Base-by-base conservation (phyloP, 92 coral and sea anemone genomes). In the Palythoa heliodiscus region DNA sequence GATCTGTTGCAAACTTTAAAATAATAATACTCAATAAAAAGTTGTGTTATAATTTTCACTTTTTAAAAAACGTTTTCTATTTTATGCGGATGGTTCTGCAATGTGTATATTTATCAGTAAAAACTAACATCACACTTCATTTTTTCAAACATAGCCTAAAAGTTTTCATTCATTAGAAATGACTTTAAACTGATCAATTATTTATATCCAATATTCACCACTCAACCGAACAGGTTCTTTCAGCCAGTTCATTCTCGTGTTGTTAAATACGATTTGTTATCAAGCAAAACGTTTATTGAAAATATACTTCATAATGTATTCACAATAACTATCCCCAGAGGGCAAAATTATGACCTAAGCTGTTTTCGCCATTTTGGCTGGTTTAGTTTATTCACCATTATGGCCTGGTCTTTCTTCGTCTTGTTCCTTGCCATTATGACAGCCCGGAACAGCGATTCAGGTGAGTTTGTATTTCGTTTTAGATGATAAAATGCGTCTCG, bases 121-220 rank as follows among this genome's bases (percentile, higher is more conserved):
- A 47, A 40, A 22, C 35, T 20, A 10, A 11, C 54, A 52, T 16
- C 35, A 11, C 67, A 75, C 24, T 35, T 10, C 64, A 55, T 53
- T 78, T 16, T 67, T 9, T 67, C 20, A 25, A 23, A 3, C 39
- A 29, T 55, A 35, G 25, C 82, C 82, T 72, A 9, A 43, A 72
- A 54, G 53, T 24, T 60, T 50, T 78, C 61, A 78, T 78, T 38
- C 55, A 78, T 78, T 61, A 78, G 83, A 78, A 78, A 78, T 78
- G 70, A 60, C 71, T 78, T 67, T 78, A n/a, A 78, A 78, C 20
- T 78, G 83, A 54, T 78, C 60, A 17, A 78, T 78, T 60, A 78
- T 78, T 78, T 39, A 78, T 78, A 78, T 19, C 37, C 20, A 78
- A 40, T 61, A 2, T 61, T 37, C 19, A 57, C 43, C 72, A 78